A percentile compares a stretch with the other conserved stretches of the same genome.
Conservation (phyloP, 1,140 invertebrate species). For the Choristoneura fumiferana region DNA sequence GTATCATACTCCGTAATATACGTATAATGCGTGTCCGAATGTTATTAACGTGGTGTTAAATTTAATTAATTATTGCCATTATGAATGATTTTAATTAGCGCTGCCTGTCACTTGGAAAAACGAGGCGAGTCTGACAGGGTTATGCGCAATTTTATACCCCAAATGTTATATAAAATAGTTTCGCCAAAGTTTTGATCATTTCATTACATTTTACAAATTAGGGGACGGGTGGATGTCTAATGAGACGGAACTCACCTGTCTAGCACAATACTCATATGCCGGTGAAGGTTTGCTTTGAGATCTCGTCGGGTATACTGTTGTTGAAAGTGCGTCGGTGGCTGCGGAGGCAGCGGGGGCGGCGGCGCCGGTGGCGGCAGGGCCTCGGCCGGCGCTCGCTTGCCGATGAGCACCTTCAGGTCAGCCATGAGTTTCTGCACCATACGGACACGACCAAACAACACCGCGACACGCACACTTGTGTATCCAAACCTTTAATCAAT, state of each 20-base stretch:
- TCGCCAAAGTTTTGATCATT: background rate
- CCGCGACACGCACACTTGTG: constrained; percentile 55
- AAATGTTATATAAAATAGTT: too few species aligned
- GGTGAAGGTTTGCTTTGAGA: constrained; percentile 72
- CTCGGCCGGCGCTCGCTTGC: constrained; percentile 64
- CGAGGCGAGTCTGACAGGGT: background rate
- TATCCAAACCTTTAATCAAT: constrained; percentile 56
- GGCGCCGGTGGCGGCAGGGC: constrained; percentile 39
- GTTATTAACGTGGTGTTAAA: background rate
- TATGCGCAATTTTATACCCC: constrained; percentile 2
- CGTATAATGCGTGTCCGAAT: constrained; percentile 5
- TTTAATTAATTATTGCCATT: constrained; percentile 8
- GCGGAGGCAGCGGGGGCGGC: constrained; percentile 35
- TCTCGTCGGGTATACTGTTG: constrained; percentile 69
- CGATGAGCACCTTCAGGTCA: constrained; percentile 73
- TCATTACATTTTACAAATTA: background rate
- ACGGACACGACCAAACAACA: constrained; percentile 57
- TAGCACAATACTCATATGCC: constrained; percentile 75
- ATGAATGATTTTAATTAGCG: constrained; percentile 8
- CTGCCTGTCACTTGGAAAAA: constrained; percentile 2
- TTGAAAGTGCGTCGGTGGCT: constrained; percentile 25
- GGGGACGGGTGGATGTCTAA: background rate
- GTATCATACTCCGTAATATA: background rate
- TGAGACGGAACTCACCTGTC: constrained; percentile 66
- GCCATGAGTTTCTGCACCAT: constrained; percentile 76